Evolutionary conservation across 2,113 vertebrate species (phyloP), one percentile per base, ranked within the genome.

Genomic region (Salminus brasiliensis): DNA sequence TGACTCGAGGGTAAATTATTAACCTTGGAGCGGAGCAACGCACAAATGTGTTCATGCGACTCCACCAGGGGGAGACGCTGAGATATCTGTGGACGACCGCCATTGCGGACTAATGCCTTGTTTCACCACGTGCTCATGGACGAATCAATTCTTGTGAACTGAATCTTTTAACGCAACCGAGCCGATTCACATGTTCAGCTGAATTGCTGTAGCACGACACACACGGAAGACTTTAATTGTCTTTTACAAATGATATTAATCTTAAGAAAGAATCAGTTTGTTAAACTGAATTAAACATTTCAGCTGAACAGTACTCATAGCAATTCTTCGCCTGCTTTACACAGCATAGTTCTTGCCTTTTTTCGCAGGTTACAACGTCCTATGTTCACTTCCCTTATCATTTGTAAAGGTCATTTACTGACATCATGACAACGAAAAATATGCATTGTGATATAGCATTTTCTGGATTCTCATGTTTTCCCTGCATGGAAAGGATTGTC

Each of bases 31-130:
- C 34, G 21, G 36, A 80, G 76, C 45, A 71, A 53, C 74, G 29
- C 79, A 78, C 68, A 45, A 45, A 45, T 15, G 12, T 45, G 43
- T 45, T 2, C n/a, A 79, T 45, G 23, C 80, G 86, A 83, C 74
- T 62, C 32, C 91, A 86, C 84, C 89, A 80, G 83, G 89, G 88
- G 91, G 90, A 70, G 72, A 68, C 60, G 60, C 86, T 83, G 81
- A 82, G 78, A 75, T 55, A 80, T 82, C 71, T 72, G n/a, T n/a
- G n/a, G n/a, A n/a, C 29, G 65, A 27, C 79, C 18, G 47, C 16
- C 47, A 21, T 7, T 3, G 13, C 52, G 6, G 43, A 18, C 6
- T 18, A 52, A 29, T 3, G 3, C 9, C 52, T 8, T 11, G 1
- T 55, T 84, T 76, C 45, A 80, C 18, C 36, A 27, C n/a, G 49